Conservation (phyloP, 2,888 invertebrate species). For the Mantis religiosa region DNA sequence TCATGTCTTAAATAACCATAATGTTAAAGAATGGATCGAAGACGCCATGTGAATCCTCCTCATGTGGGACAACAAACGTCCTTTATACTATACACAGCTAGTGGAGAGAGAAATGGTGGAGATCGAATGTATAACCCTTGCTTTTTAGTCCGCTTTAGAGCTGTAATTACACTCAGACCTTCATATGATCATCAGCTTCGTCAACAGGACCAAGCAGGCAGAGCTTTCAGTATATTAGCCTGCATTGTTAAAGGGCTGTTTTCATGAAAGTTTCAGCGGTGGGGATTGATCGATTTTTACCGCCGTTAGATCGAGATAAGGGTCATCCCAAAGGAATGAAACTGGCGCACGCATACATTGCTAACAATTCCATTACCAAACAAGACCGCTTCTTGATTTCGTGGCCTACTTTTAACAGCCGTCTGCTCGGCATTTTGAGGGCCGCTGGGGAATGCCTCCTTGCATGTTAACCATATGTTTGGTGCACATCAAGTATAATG, state of each 20-base stretch:
- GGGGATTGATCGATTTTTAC: neutral
- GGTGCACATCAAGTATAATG: too few species aligned
- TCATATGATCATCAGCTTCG: neutral
- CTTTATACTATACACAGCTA: too few species aligned
- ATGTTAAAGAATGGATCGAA: too few species aligned
- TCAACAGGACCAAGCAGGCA: neutral
- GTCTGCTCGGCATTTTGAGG: neutral
- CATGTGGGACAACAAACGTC: too few species aligned
- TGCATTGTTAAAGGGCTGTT: neutral
- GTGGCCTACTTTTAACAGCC: neutral
- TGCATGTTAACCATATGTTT: neutral
- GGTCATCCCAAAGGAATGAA: neutral
- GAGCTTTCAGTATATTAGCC: neutral
- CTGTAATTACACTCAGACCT: neutral
- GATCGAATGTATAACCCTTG: too few species aligned
- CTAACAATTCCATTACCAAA: neutral
- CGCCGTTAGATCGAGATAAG: neutral
- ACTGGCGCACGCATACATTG: neutral
- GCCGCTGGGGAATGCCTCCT: neutral
- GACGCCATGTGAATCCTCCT: too few species aligned
- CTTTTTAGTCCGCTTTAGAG: neutral
- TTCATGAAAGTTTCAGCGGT: neutral
- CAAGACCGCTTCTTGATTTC: neutral
- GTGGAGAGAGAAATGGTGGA: too few species aligned
- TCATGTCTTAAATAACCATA: too few species aligned